These are phyloP conservation scores for Heliconius congener DNA, from an alignment of 1,140 invertebrate genomes.

Conservation along the genomic window DNA sequence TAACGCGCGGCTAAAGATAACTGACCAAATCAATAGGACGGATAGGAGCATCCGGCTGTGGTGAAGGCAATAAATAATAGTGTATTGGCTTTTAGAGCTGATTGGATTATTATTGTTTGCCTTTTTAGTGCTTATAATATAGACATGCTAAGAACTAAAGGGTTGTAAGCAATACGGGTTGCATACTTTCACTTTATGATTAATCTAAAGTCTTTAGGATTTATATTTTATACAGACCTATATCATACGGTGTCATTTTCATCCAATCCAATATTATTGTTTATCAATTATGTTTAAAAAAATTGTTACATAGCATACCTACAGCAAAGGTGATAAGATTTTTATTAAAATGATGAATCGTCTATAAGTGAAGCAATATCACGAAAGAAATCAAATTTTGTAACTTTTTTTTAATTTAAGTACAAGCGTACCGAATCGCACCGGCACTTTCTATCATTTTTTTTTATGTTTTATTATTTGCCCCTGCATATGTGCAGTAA, in stretches of 20 bases:
- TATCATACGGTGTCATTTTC: no score
- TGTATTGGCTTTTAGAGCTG: constrained; percentile 33
- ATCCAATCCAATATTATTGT: background rate
- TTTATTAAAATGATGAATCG: background rate
- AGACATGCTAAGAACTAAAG: background rate
- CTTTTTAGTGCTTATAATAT: background rate
- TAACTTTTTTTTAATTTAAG: constrained; percentile 19
- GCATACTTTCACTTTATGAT: background rate
- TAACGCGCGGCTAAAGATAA: constrained; percentile 28
- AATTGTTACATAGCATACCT: background rate
- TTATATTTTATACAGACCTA: no score
- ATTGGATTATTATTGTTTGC: constrained; percentile 12
- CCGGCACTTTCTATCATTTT: constrained; percentile 64
- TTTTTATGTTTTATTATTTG: constrained; percentile 25
- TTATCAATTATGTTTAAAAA: no score
- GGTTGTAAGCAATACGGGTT: background rate
- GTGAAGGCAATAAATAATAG: constrained; percentile 71
- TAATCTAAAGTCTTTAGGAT: background rate
- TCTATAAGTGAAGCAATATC: background rate
- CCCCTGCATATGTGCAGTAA: constrained; percentile 46
- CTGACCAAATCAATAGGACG: constrained; percentile 51
- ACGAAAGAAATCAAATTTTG: constrained; percentile 21
- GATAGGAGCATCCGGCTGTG: constrained; percentile 64
- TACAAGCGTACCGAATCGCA: constrained; percentile 39
- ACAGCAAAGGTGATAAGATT: background rate